Percentiles rank a stretch among this genome's conserved stretches.
phyloP scores from a whole-genome alignment of 2,113 vertebrate species.

The Hemibagrus wyckioides region DNA sequence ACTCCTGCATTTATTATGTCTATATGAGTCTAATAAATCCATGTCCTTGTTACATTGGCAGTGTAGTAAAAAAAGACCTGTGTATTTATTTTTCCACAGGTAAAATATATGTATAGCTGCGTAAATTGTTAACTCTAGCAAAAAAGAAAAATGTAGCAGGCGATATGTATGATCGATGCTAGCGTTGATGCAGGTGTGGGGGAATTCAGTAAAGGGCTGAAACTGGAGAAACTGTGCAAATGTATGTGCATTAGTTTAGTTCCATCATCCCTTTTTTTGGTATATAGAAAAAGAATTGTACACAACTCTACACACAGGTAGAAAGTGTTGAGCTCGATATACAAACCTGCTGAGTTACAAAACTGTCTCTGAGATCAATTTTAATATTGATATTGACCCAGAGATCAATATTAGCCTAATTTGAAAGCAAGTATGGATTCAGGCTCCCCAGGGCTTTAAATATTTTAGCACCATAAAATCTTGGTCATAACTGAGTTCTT shows the following conservation, averaged over 20 bases:
- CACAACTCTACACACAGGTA: not conserved
- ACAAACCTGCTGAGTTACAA: not conserved
- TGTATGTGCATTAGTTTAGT: not conserved
- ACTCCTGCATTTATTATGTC: not conserved
- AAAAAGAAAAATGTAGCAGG: not conserved
- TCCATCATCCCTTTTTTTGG: not conserved
- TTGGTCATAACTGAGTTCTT: not conserved
- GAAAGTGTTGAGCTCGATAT: not conserved
- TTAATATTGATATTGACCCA: constrained; percentile 18
- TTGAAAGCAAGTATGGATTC: not conserved
- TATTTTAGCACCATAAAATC: not conserved
- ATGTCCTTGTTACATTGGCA: not conserved
- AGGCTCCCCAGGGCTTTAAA: not conserved
- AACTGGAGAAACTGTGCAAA: not conserved
- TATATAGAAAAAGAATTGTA: too few species aligned
- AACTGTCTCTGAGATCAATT: too few species aligned
- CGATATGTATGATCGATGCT: not conserved
- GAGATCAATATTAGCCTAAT: not conserved
- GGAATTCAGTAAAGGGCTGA: not conserved
- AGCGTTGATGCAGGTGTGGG: not conserved
- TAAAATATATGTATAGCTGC: not conserved
- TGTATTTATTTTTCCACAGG: not conserved
- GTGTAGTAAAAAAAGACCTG: not conserved
- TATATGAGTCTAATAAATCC: not conserved
- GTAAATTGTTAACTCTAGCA: not conserved